Conservation (phyloP, 1,140 invertebrate genomes). For the Cydia pomonella region DNA sequence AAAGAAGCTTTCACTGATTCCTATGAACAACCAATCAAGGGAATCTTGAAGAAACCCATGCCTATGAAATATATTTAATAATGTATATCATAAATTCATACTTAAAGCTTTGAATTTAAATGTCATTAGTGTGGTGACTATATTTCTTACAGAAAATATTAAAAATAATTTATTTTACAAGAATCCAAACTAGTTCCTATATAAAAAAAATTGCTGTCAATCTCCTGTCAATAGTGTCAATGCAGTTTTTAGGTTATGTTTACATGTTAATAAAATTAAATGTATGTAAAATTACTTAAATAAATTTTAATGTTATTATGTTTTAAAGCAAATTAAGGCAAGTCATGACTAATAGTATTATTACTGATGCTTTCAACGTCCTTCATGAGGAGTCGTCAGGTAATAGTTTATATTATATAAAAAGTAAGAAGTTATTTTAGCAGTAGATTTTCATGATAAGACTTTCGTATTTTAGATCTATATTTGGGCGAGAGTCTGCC, state of each 20-base stretch:
- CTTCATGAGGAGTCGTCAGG: constrained; percentile 64
- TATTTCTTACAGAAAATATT: too few species aligned
- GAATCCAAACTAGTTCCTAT: background rate
- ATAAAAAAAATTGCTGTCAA: background rate
- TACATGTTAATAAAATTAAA: background rate
- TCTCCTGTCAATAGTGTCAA: background rate
- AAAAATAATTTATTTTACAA: background rate
- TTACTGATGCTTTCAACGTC: constrained; percentile 50
- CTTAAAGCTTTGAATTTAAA: background rate
- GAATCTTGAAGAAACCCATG: constrained; percentile 75
- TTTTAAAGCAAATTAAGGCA: background rate
- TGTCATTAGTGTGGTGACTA: background rate
- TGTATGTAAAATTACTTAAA: background rate
- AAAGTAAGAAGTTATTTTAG: background rate
- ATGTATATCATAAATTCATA: background rate
- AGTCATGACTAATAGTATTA: constrained; percentile 34
- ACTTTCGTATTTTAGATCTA: constrained; percentile 57
- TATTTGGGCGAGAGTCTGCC: constrained; percentile 61
- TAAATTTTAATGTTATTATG: background rate
- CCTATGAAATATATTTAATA: constrained; percentile 71
- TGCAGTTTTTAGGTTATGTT: constrained; percentile 27
- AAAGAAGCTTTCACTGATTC: constrained; percentile 45
- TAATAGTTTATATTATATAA: constrained; percentile 40
- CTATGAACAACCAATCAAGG: constrained; percentile 51
- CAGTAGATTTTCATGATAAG: background rate